Percentiles rank a stretch among this genome's conserved stretches.
Evolutionary conservation across 2,113 vertebrate species (phyloP).

Genomic region (Laticauda colubrina): DNA sequence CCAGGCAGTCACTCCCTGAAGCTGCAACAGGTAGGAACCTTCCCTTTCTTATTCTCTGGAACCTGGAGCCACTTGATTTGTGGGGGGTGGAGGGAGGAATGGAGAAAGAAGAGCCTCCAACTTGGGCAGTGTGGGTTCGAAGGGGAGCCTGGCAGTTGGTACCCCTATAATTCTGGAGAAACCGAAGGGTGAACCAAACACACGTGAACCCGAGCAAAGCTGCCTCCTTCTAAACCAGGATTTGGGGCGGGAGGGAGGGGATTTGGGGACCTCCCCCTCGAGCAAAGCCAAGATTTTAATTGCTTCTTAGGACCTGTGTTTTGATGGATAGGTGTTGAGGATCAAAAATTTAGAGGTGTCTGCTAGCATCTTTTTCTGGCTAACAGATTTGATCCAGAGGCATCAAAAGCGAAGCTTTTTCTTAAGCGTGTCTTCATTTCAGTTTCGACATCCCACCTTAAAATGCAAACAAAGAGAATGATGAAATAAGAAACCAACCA

Average conservation of each 20-base stretch:
- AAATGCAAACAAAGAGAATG: background rate
- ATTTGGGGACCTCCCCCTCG: background rate
- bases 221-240: background rate
- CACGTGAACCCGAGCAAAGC: background rate
- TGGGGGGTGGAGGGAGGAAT: background rate
- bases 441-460: background rate
- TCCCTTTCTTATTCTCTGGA: background rate
- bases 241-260: background rate
- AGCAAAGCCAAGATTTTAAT: background rate
- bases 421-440: background rate
- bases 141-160: too few relatives aligned
- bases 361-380: background rate
- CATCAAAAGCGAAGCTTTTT: background rate
- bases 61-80: fast-evolving
- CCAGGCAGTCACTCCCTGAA: background rate
- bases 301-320: background rate
- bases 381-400: background rate
- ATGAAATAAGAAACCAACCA: background rate
- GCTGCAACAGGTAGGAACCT: background rate
- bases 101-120: background rate
- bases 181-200: too few relatives aligned
- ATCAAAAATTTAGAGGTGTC: background rate
- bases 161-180: background rate
- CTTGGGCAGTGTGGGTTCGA: too few relatives aligned
- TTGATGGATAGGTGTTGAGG: background rate